A percentile compares a stretch with the other conserved stretches of the same genome.
phyloP scores from a whole-genome alignment of 1,140 invertebrate species.

The Samia ricini region DNA sequence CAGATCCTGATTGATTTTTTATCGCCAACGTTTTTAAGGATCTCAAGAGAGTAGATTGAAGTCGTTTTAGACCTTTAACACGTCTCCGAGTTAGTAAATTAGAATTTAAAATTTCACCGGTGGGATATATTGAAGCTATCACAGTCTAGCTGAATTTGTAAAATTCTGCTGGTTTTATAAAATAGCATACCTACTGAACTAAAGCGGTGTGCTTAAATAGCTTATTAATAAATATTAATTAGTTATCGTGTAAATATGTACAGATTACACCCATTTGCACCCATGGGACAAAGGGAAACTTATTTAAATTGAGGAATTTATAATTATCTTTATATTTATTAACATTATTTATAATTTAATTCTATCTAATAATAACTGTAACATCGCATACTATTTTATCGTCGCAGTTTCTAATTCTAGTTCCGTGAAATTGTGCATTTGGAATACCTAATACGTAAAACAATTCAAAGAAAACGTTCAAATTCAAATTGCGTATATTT shows the following conservation, averaged over 20 bases:
- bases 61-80: constrained; percentile 35
- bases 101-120: neutral
- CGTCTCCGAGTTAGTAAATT: constrained; percentile 4
- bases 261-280: too few relatives aligned
- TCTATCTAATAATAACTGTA: neutral
- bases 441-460: constrained; percentile 21
- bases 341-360: neutral
- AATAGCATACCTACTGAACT: too few relatives aligned
- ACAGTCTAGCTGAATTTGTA: neutral
- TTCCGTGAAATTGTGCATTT: constrained; percentile 16
- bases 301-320: too few relatives aligned
- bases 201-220: too few relatives aligned
- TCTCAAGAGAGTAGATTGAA: constrained; percentile 47
- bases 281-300: too few relatives aligned
- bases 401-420: constrained; percentile 1
- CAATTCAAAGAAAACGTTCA: constrained; percentile 21
- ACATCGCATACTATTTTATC: neutral
- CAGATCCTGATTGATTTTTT: constrained; percentile 73
- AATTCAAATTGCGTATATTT: constrained; percentile 27
- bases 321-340: too few relatives aligned
- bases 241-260: too few relatives aligned
- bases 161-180: neutral
- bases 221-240: too few relatives aligned
- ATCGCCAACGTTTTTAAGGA: constrained; percentile 42
- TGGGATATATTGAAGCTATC: neutral